Conservation (phyloP, 2,797 vertebrate genomes). For the Lithobates pipiens region DNA sequence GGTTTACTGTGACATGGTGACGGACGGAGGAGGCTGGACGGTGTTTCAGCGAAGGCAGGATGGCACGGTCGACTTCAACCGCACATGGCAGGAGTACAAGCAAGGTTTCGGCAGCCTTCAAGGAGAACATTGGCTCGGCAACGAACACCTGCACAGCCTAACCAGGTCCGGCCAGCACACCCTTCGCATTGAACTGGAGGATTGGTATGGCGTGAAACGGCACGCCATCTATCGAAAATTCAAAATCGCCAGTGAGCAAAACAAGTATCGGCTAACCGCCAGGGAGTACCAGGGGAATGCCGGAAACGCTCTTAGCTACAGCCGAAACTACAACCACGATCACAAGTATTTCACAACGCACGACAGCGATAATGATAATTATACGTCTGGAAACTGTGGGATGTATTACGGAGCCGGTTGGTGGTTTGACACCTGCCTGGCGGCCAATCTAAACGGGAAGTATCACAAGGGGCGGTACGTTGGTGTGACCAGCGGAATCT, state of each 20-base stretch:
- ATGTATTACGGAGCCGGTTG: slow-evolving; percentile 83
- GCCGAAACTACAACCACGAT: slow-evolving; percentile 84
- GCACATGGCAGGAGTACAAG: slow-evolving; percentile 82
- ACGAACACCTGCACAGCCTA: slow-evolving; percentile 75
- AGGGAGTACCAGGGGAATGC: slow-evolving; percentile 81
- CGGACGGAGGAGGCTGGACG: slow-evolving; percentile 82
- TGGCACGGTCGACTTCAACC: slow-evolving; percentile 81
- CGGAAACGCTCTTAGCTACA: slow-evolving; percentile 84
- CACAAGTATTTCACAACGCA: slow-evolving; percentile 80
- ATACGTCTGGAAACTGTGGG: slow-evolving; percentile 78
- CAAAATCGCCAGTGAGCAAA: slow-evolving; percentile 79
- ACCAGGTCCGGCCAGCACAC: slow-evolving; percentile 76
- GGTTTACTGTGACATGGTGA: slow-evolving; percentile 85
- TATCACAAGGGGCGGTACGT: slow-evolving; percentile 80
- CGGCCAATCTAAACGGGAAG: slow-evolving; percentile 81
- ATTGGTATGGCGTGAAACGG: slow-evolving; percentile 81
- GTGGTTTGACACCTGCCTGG: slow-evolving; percentile 87
- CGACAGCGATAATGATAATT: slow-evolving; percentile 82
- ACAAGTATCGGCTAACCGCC: slow-evolving; percentile 80
- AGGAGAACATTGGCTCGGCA: slow-evolving; percentile 84
- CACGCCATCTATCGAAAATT: slow-evolving; percentile 81
- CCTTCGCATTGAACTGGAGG: slow-evolving; percentile 80
- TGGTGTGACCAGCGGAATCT: slow-evolving; percentile 82
- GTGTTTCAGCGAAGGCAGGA: slow-evolving; percentile 80
- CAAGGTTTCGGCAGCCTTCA: slow-evolving; percentile 80